Percentiles rank a stretch among this genome's conserved stretches.
These are phyloP conservation scores for Chaitophorus viminalis DNA, from an alignment of 2,888 invertebrate species.

Conservation along the genomic window DNA sequence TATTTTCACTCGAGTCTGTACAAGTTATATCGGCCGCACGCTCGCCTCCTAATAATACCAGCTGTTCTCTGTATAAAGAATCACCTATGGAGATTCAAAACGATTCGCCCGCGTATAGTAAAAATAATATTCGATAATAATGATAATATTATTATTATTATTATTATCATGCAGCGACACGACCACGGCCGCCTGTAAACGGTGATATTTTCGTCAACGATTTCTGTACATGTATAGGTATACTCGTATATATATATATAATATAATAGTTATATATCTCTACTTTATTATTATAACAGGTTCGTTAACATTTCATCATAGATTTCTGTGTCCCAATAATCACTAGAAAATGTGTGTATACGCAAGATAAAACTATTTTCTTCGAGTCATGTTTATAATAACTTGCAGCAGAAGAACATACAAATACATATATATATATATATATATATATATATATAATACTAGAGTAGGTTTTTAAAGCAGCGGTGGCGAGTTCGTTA, in stretches of 20 bases:
- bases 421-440: not conserved
- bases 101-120: not conserved
- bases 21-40: not conserved
- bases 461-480: too few relatives aligned
- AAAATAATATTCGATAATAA: not conserved
- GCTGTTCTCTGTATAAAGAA: too few relatives aligned
- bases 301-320: constrained; percentile 53
- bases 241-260: too few relatives aligned
- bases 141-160: not conserved
- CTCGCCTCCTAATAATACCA: too few relatives aligned
- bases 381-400: constrained; percentile 51
- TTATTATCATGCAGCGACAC: not conserved
- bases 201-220: constrained; percentile 7
- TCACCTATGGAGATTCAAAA: too few relatives aligned
- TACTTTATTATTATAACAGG: constrained; percentile 35
- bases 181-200: not conserved
- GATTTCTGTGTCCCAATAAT: constrained; percentile 19
- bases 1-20: not conserved
- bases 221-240: too few relatives aligned
- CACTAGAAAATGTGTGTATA: not conserved
- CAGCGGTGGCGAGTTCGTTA: constrained; percentile 3
- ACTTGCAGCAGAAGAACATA: not conserved
- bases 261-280: not conserved
- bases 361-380: not conserved
- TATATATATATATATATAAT: too few relatives aligned